Evolutionary conservation across 2,888 invertebrate species (phyloP).

Genomic region (Protodeltote pygarga): DNA sequence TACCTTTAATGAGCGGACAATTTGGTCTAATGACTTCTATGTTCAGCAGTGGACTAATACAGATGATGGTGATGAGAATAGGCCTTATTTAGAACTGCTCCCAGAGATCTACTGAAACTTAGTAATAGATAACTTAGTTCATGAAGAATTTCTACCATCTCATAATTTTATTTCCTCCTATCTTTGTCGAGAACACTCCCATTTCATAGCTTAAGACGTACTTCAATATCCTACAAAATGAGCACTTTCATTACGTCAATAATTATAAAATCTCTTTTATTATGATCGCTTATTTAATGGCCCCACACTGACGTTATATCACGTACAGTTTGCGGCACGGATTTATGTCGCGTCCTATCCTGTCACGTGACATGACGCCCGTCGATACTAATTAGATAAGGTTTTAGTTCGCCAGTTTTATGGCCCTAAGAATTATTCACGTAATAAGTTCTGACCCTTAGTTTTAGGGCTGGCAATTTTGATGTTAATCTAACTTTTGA

Average conservation of each 20-base stretch:
- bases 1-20: no score
- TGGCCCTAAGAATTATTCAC: constrained; percentile 58
- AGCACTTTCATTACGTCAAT: neutral
- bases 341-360: constrained; percentile 53
- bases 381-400: constrained; percentile 67
- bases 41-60: no score
- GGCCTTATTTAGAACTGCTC: no score
- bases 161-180: no score
- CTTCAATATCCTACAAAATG: no score
- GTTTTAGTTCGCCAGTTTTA: constrained; percentile 57
- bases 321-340: constrained; percentile 53
- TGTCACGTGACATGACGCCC: constrained; percentile 42
- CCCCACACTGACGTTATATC: constrained; percentile 41
- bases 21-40: no score
- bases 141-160: no score
- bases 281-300: constrained; percentile 16
- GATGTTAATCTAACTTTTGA: constrained; percentile 67
- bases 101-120: no score
- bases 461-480: constrained; percentile 59
- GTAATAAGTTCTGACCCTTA: constrained; percentile 58
- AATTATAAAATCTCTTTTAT: neutral
- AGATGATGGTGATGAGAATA: no score
- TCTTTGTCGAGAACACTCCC: no score
- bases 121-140: no score
- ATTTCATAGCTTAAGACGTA: no score